Base-by-base conservation (phyloP, 2,113 vertebrate genomes). In the Toxotes jaculatrix region DNA sequence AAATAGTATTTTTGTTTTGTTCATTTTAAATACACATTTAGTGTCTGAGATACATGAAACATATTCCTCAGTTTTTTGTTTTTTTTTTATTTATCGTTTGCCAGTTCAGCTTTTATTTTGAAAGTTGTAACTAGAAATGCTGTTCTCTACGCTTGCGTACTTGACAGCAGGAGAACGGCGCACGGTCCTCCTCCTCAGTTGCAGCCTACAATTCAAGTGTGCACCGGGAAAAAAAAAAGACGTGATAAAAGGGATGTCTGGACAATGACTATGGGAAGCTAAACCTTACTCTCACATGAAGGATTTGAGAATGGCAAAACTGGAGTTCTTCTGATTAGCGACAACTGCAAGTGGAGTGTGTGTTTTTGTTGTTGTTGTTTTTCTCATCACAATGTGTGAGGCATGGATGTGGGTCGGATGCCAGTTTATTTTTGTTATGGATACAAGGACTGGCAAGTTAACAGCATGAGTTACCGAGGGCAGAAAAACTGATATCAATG, bases 401-500 rank as follows among this genome's bases (percentile, higher is more conserved):
- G 74, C 67, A 82, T 88, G 91, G 87, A 89, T 91, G 87, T 79
- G 89, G 90, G 82, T 91, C 65, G 51, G 87, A 86, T 90, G 88
- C 77, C 93, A 87, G 82, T 90, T 83, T 86, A 67, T 63, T 80
- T 88, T 89, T 56, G 36, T 43, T 86, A 84, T 60, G 69, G 90
- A 90, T 89, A 95, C 91, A 49, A 94, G 92, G 89, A 91, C 81
- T 81, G 80, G 82, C 91, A 88, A 88, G 67, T 82, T 89, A 89
- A 81, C 87, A 84, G 93, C 83, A 94, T 95, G 95, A 94, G 93
- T 80, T 91, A 88, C 89, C 60, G 56, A 87, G 67, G 88, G 59
- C 63, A 80, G 81, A 57, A 67, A 89, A 87, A 94, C 92, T 94
- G 82, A 93, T 81, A 94, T 94, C 88, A 67, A 93, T 94, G 85